Percentiles rank a stretch among this genome's conserved stretches.
phyloP scores from a whole-genome alignment of 2,888 invertebrate genomes.

The Nipponacmea schrenckii region DNA sequence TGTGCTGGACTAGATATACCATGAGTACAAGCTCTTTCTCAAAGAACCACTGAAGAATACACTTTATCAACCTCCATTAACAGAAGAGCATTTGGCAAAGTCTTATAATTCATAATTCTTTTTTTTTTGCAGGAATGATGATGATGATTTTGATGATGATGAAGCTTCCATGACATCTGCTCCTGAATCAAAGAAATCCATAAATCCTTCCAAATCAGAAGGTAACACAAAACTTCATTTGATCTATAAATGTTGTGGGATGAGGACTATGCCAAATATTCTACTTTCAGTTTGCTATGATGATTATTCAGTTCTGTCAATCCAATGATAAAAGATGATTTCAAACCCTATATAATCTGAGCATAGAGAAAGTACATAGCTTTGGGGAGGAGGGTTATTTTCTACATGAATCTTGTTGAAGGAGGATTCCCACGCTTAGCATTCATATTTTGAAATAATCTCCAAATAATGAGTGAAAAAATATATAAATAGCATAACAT shows the following conservation, averaged over 20 bases:
- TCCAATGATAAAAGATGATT: constrained; percentile 9
- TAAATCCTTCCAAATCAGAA: constrained; percentile 4
- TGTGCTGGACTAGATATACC: constrained; percentile 42
- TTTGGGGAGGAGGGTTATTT: not conserved
- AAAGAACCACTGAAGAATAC: constrained; percentile 36
- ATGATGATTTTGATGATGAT: constrained; percentile 50
- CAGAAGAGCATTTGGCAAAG: not conserved
- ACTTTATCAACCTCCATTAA: not conserved
- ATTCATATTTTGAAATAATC: too few species aligned
- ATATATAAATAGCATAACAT: too few species aligned
- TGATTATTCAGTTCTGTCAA: constrained; percentile 9
- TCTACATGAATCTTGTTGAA: not conserved
- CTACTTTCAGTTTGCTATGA: not conserved
- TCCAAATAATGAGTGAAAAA: too few species aligned
- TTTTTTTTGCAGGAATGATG: constrained; percentile 43
- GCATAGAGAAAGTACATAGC: constrained; percentile 9
- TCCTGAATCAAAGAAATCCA: constrained; percentile 30
- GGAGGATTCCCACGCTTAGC: too few species aligned
- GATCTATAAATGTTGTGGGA: not conserved
- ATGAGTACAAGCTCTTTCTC: constrained; percentile 40
- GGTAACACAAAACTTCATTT: not conserved
- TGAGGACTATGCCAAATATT: too few species aligned
- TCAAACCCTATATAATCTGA: constrained; percentile 9
- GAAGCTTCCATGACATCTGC: constrained; percentile 48
- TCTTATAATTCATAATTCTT: not conserved